These are phyloP conservation scores for Pardosa pseudoannulata DNA, from an alignment of 2,888 invertebrate species.

Conservation along the genomic window DNA sequence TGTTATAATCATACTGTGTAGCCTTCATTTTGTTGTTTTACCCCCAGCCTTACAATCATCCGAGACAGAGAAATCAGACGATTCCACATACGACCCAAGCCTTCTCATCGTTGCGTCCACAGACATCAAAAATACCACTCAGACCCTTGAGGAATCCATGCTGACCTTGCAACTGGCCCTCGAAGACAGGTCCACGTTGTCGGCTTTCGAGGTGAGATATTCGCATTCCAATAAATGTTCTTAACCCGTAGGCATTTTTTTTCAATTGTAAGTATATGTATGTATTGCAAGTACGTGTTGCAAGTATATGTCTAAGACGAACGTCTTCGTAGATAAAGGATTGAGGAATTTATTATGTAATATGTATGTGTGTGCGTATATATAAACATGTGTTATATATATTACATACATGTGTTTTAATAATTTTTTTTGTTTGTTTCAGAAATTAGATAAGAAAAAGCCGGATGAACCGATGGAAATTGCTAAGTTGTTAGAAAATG, in stretches of 20 bases:
- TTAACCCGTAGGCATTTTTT: no score
- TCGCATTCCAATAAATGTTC: no score
- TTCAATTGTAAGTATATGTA: no score
- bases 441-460: conserved; percentile 89
- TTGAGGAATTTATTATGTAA: no score
- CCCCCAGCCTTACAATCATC: conserved; percentile 63
- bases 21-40: not conserved
- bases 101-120: conserved; percentile 48
- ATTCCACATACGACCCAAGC: conserved; percentile 32
- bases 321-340: no score
- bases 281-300: not conserved
- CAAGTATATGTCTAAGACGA: no score
- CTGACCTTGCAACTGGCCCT: conserved; percentile 41
- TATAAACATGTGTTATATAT: no score
- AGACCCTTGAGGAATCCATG: conserved; percentile 59
- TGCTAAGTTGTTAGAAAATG: conserved; percentile 88
- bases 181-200: conserved; percentile 50
- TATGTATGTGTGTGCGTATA: no score
- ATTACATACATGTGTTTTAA: no score
- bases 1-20: no score
- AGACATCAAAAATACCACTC: conserved; percentile 26
- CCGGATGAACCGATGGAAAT: conserved; percentile 89
- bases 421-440: conserved; percentile 68
- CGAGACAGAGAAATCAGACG: conserved; percentile 20
- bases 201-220: conserved; percentile 66